Evolutionary conservation across 2,113 vertebrate genomes (phyloP).

Genomic region (Vidua macroura): DNA sequence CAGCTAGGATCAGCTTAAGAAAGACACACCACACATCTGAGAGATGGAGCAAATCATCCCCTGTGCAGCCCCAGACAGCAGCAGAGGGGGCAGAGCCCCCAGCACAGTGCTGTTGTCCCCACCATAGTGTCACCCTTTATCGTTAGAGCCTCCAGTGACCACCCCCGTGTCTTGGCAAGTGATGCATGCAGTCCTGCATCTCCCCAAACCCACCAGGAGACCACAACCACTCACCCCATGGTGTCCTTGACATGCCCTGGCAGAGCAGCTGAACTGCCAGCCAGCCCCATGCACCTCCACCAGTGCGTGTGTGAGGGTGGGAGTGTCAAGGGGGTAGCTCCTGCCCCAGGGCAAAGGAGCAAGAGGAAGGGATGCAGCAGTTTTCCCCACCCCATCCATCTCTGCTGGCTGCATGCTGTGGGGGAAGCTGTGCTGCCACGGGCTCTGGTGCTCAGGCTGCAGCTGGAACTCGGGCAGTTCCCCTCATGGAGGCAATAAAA

Average conservation of each 20-base stretch:
- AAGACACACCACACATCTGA: neutral
- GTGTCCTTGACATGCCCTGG: neutral
- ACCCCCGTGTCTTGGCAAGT: neutral
- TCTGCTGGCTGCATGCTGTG: neutral
- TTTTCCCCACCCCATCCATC: neutral
- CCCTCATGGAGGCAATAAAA: neutral
- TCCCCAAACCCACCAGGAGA: neutral
- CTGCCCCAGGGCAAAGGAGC: neutral
- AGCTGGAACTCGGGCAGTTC: neutral
- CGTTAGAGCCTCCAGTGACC: neutral
- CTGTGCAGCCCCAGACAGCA: neutral
- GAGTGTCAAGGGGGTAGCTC: neutral
- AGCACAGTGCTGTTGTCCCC: rapidly evolving
- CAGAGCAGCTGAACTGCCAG: neutral
- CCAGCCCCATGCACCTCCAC: rapidly evolving
- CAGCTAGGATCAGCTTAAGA: neutral
- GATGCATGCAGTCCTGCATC: rapidly evolving
- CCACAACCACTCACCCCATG: neutral
- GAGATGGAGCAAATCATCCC: neutral
- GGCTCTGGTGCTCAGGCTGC: neutral
- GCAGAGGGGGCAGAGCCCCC: neutral
- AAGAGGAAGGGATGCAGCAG: neutral
- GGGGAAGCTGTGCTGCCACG: neutral
- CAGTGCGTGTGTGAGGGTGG: rapidly evolving
- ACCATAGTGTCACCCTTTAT: neutral